Evolutionary conservation across 2,797 vertebrate genomes (phyloP), one percentile per base, ranked within the genome.

Genomic region (Chaetophractus vellerosus): DNA sequence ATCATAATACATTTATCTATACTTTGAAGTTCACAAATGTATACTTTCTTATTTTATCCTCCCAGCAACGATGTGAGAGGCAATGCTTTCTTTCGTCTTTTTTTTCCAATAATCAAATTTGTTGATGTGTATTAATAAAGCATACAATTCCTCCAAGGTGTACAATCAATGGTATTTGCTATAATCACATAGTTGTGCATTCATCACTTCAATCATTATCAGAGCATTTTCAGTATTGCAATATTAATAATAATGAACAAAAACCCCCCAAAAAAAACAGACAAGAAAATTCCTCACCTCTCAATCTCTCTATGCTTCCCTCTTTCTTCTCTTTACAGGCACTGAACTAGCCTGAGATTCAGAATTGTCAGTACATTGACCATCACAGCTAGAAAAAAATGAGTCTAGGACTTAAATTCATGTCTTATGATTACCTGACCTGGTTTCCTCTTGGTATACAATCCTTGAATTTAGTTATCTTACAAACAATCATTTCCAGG

Each of bases 1-100:
- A 59, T 90, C 92, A 33, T 31, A 63, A 23, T 92, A 80, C 26
- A 64, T 90, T 74, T 90, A 57, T 87, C 74, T 91, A 50, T 3
- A 86, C 69, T 89, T 94, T 79, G 21, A 8, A 69, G 57, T 57
- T 86, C 63, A 83, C 5, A 61, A 87, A 19, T 52, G 23, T 69
- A 59, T 24, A 50, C 26, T 64, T n/a, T 72, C 26, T 45, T 33
- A 64, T 69, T 72, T 74, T 57, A 76, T 26, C 38, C 2, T 69
- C 52, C 4, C 61, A 55, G 21, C 7, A 86, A 3, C 0, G 5
- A 81, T 55, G 33, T 26, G 9, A 1, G 1, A 31, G 36, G 23
- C 23, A 68, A 50, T 28, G 18, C 79, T 91, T 64, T 2, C 3
- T 72, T 68, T 83, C 8, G 66, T 68, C 50, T 19, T 41, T 63